phyloP scores from a whole-genome alignment of 2,113 vertebrate genomes.

The Lamprotornis superbus region DNA sequence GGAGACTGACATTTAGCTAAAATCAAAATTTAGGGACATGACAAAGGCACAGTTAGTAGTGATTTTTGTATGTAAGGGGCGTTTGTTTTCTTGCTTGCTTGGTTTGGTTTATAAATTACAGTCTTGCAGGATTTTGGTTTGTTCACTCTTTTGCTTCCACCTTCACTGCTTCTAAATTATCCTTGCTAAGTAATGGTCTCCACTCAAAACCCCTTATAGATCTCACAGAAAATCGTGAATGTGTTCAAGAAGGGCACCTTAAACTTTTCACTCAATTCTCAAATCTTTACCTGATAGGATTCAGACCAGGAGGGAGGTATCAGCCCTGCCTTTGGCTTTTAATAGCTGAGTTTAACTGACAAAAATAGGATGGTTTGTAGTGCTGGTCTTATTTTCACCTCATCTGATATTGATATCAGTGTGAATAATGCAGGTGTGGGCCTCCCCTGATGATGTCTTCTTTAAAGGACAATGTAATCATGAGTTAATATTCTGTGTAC shows the following conservation, averaged over 20 bases:
- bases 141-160: background rate
- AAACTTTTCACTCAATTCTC: background rate
- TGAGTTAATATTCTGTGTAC: background rate
- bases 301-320: background rate
- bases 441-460: background rate
- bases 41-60: background rate
- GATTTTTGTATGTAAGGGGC: background rate
- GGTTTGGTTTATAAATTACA: background rate
- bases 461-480: background rate
- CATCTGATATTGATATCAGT: accelerated
- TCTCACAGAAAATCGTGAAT: background rate
- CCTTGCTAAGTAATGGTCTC: background rate
- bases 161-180: background rate
- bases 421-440: background rate
- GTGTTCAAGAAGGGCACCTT: background rate
- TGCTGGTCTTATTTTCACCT: background rate
- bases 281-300: background rate
- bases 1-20: background rate
- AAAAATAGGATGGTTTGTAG: background rate
- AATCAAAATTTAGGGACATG: background rate
- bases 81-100: background rate
- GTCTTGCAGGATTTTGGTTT: background rate
- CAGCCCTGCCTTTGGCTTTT: background rate
- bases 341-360: background rate
- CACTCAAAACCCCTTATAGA: background rate